Percentiles rank a stretch among this genome's conserved stretches.
phyloP scores from a whole-genome alignment of 2,888 invertebrate species.

The Ectemnius lituratus region DNA sequence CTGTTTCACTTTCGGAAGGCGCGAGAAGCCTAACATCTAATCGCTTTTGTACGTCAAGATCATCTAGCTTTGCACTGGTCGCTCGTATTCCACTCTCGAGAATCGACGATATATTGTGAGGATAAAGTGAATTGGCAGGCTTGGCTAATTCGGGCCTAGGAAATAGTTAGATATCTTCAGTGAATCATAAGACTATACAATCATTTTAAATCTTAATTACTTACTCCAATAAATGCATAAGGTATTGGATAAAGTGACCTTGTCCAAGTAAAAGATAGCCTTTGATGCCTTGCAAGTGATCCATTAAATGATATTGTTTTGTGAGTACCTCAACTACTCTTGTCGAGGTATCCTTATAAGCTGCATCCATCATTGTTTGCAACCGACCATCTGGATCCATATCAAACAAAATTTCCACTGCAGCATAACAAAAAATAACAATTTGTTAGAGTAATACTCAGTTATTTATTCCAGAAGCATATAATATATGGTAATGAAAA shows the following conservation, averaged over 20 bases:
- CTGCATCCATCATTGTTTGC: constrained; percentile 88
- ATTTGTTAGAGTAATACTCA: too few relatives aligned
- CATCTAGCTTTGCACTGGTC: constrained; percentile 96
- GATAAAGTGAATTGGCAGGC: constrained; percentile 90
- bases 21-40: constrained; percentile 89
- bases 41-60: constrained; percentile 91
- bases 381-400: constrained; percentile 87
- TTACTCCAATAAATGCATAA: constrained; percentile 94
- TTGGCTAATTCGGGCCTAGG: constrained; percentile 91
- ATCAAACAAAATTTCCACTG: constrained; percentile 83
- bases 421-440: neutral
- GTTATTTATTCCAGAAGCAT: too few relatives aligned
- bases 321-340: constrained; percentile 92
- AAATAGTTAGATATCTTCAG: neutral
- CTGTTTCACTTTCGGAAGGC: constrained; percentile 85
- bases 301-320: constrained; percentile 91
- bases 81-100: constrained; percentile 92
- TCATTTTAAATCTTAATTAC: constrained; percentile 67
- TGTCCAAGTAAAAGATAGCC: constrained; percentile 95
- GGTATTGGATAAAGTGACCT: constrained; percentile 96
- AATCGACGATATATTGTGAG: constrained; percentile 92
- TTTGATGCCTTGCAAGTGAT: constrained; percentile 94
- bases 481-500: neutral
- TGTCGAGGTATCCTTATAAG: constrained; percentile 92
- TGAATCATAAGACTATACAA: neutral